phyloP scores from a whole-genome alignment of 2,113 vertebrate genomes.

The Gorsachius goisagi region DNA sequence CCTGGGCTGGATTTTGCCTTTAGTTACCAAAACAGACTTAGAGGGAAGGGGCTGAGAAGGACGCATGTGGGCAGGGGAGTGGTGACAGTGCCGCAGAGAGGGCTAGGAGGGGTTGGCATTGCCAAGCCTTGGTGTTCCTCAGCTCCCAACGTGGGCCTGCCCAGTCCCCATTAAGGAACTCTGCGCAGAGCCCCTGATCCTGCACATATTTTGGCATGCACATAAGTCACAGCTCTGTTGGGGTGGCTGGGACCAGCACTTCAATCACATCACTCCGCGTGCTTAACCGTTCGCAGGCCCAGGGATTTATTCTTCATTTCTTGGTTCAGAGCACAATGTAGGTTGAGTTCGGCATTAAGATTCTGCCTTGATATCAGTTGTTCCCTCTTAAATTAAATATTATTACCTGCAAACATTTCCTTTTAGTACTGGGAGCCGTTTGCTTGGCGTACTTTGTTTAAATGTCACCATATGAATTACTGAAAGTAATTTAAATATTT shows the following conservation, averaged over 20 bases:
- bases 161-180: background rate
- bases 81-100: background rate
- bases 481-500: conserved; percentile 64
- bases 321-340: background rate
- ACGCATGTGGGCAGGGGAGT: background rate
- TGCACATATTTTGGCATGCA: background rate
- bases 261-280: background rate
- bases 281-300: background rate
- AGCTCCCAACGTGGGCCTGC: rapidly evolving
- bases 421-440: conserved; percentile 43
- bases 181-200: background rate
- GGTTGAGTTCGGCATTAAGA: conserved; percentile 10
- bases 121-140: background rate
- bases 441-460: conserved; percentile 43
- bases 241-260: background rate
- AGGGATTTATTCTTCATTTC: background rate
- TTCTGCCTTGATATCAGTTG: conserved; percentile 39
- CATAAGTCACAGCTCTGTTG: background rate
- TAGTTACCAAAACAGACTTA: background rate
- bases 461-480: conserved; percentile 66
- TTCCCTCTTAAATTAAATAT: conserved; percentile 42
- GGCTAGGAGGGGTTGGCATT: background rate
- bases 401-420: conserved; percentile 59
- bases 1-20: background rate
- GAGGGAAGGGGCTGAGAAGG: background rate